These are phyloP conservation scores for Pachypanchax playfairii DNA, from an alignment of 2,113 vertebrate genomes.

Conservation along the genomic window DNA sequence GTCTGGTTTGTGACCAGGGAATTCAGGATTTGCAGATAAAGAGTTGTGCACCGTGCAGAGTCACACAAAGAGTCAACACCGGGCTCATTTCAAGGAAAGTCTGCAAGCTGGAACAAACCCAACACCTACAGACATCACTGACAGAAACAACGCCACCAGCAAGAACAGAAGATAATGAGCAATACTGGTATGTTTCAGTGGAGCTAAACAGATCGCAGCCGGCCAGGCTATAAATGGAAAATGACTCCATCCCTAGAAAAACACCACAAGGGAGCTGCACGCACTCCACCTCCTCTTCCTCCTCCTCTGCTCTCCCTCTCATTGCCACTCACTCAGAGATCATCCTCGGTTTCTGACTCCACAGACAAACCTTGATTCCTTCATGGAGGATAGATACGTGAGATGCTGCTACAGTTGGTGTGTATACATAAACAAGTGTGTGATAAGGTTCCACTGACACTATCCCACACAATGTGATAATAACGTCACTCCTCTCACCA, in stretches of 20 bases:
- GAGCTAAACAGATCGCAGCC: slow-evolving; percentile 72
- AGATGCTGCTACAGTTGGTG: slow-evolving; percentile 29
- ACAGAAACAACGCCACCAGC: slow-evolving; percentile 51
- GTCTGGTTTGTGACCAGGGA: slow-evolving; percentile 65
- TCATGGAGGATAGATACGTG: slow-evolving; percentile 4
- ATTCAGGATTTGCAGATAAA: slow-evolving; percentile 43
- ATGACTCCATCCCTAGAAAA: slow-evolving; percentile 79
- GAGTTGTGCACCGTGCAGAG: neutral
- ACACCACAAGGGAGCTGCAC: slow-evolving; percentile 65
- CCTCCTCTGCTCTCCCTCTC: slow-evolving; percentile 55
- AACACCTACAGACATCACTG: slow-evolving; percentile 55
- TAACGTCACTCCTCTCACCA: slow-evolving; percentile 72
- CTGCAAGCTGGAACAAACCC: slow-evolving; percentile 46
- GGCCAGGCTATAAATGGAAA: slow-evolving; percentile 78
- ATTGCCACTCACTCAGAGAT: slow-evolving; percentile 38
- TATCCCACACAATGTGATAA: slow-evolving; percentile 74
- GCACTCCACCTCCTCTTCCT: slow-evolving; percentile 60
- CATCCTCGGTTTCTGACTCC: slow-evolving; percentile 6
- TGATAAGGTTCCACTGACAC: slow-evolving; percentile 63
- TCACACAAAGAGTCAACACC: slow-evolving; percentile 34
- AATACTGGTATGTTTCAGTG: slow-evolving; percentile 60
- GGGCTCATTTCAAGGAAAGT: slow-evolving; percentile 44
- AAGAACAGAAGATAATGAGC: slow-evolving; percentile 54
- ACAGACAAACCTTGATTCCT: slow-evolving; percentile 6
- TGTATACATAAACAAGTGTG: slow-evolving; percentile 54